Evolutionary conservation across 1,140 invertebrate genomes (phyloP).

Genomic region (silkworm (Bombyx mori)): DNA sequence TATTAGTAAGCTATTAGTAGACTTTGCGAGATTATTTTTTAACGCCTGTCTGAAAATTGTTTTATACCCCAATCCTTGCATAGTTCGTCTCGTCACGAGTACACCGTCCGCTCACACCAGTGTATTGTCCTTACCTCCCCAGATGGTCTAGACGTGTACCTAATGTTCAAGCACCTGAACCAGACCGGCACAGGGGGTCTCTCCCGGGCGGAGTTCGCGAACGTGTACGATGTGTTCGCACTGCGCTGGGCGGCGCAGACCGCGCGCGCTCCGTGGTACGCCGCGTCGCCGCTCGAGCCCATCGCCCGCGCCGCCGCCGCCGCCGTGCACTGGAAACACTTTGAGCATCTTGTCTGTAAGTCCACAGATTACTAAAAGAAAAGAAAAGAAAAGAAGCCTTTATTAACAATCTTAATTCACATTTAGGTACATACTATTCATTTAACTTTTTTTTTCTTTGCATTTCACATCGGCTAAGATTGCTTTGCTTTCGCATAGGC

Average conservation of each 20-base stretch:
- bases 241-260: conserved; percentile 83
- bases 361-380: conserved; percentile 17
- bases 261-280: conserved; percentile 80
- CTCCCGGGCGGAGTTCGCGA: conserved; percentile 82
- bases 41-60: no score
- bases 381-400: no score
- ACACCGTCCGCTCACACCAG: no score
- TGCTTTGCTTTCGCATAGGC: no score
- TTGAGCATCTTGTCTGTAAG: conserved; percentile 82
- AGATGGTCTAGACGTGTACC: conserved; percentile 83
- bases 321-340: conserved; percentile 80
- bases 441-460: no score
- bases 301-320: conserved; percentile 74
- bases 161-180: conserved; percentile 88
- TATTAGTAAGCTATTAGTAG: no score
- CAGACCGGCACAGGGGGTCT: conserved; percentile 76
- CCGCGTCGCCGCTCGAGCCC: conserved; percentile 74
- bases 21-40: no score
- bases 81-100: no score
- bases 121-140: conserved; percentile 16
- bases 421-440: no score
- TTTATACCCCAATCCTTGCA: no score
- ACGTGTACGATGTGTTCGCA: conserved; percentile 80
- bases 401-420: no score
- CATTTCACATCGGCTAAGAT: no score